These are phyloP conservation scores for Tinamus guttatus DNA, from an alignment of 2,113 vertebrate species.

Conservation along the genomic window DNA sequence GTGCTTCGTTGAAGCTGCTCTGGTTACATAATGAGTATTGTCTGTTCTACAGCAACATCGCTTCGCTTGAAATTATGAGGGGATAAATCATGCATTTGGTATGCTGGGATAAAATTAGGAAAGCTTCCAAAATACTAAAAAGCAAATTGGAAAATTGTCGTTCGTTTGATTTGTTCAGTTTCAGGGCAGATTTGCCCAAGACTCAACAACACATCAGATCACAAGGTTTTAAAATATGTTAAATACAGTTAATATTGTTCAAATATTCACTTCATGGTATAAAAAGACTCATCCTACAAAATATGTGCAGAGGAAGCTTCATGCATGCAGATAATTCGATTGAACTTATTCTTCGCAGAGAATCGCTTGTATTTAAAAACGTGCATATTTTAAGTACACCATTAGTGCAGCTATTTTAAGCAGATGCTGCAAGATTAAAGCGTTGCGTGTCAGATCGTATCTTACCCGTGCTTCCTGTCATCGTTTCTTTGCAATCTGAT, in stretches of 20 bases:
- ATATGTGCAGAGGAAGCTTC: not conserved
- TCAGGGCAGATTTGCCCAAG: not conserved
- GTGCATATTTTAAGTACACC: not conserved
- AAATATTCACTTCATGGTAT: slow-evolving; percentile 35
- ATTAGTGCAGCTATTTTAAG: slow-evolving; percentile 9
- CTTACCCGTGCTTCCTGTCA: slow-evolving; percentile 53
- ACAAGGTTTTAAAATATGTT: not conserved
- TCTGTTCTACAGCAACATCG: not conserved
- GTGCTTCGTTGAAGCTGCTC: not conserved
- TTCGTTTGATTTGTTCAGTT: not conserved
- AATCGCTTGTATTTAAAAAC: not conserved
- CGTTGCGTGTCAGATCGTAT: not conserved
- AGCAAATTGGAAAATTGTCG: not conserved
- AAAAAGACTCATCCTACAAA: not conserved
- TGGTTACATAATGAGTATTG: not conserved
- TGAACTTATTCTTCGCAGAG: not conserved
- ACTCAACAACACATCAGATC: not conserved
- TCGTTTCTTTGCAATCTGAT: slow-evolving; percentile 50
- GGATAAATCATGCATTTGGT: not conserved
- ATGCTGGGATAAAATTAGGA: not conserved
- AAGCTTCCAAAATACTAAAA: not conserved
- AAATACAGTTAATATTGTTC: not conserved
- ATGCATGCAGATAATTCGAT: not conserved
- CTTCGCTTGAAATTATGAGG: not conserved
- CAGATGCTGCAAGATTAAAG: slow-evolving; percentile 36